Evolutionary conservation across 2,888 invertebrate genomes (phyloP).

Genomic region (Nysson spinosus): DNA sequence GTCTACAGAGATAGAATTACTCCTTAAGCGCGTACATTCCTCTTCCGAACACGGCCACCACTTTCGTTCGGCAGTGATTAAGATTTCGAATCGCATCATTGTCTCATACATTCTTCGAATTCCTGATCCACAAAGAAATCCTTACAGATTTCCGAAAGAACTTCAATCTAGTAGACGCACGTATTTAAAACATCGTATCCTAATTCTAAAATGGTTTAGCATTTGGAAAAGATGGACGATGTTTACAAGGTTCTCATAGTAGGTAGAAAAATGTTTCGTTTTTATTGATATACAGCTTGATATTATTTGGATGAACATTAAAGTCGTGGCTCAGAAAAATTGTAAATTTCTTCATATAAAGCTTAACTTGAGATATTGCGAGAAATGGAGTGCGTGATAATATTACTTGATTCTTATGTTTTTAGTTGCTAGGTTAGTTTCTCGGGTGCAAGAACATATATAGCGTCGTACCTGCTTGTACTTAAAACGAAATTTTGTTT

Average conservation of each 20-base stretch:
- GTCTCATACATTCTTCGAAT: neutral
- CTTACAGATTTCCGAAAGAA: neutral
- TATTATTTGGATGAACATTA: conserved; percentile 19
- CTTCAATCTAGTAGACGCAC: too few relatives aligned
- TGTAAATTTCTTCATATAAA: conserved; percentile 28
- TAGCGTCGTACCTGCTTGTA: neutral
- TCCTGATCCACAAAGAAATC: neutral
- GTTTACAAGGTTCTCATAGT: too few relatives aligned
- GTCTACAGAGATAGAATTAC: conserved; percentile 29
- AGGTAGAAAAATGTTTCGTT: conserved; percentile 24
- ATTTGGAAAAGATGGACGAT: too few relatives aligned
- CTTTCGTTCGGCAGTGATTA: conserved; percentile 37
- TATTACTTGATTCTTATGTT: conserved; percentile 7
- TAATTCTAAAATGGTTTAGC: too few relatives aligned
- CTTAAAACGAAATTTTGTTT: conserved; percentile 3
- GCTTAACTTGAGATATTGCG: conserved; percentile 16
- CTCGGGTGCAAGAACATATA: too few relatives aligned
- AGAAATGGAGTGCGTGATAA: conserved; percentile 9
- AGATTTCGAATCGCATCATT: conserved; percentile 3
- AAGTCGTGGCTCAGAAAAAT: conserved; percentile 18
- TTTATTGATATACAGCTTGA: conserved; percentile 21
- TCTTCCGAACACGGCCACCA: conserved; percentile 24
- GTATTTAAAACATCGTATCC: too few relatives aligned
- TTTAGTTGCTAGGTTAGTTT: too few relatives aligned
- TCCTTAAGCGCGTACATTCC: neutral